phyloP scores from a whole-genome alignment of 35 echinoderm and acorn worm genomes.

The Diadema setosum region DNA sequence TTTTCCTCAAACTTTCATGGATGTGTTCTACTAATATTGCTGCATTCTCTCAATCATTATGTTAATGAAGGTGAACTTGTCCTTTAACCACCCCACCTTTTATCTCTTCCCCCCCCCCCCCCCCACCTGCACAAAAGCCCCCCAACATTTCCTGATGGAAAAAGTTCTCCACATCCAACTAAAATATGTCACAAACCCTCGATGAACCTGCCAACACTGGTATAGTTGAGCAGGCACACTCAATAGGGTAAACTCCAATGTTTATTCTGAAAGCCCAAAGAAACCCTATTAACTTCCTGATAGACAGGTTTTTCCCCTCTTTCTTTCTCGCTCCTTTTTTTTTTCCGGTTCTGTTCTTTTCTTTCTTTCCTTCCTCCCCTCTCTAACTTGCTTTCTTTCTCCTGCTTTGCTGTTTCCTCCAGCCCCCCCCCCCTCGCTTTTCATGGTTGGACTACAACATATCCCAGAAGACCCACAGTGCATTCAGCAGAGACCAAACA shows the following conservation, averaged over 20 bases:
- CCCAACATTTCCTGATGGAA: no score
- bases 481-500: neutral
- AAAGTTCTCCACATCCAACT: no score
- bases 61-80: neutral
- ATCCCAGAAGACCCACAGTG: neutral
- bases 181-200: no score
- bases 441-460: neutral
- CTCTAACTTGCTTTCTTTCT: neutral
- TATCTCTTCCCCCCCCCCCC: neutral
- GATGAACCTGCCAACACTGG: neutral
- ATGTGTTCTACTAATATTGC: no score
- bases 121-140: no score
- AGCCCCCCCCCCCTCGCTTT: neutral
- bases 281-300: neutral
- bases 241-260: neutral
- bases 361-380: neutral
- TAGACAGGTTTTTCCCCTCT: neutral
- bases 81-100: neutral
- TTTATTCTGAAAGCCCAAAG: neutral
- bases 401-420: neutral
- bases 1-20: no score
- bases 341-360: neutral
- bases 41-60: no score
- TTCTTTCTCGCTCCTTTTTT: neutral
- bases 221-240: neutral